Base-by-base conservation (phyloP, 2,113 vertebrate genomes). In the Chamaetylas fuelleborni region DNA sequence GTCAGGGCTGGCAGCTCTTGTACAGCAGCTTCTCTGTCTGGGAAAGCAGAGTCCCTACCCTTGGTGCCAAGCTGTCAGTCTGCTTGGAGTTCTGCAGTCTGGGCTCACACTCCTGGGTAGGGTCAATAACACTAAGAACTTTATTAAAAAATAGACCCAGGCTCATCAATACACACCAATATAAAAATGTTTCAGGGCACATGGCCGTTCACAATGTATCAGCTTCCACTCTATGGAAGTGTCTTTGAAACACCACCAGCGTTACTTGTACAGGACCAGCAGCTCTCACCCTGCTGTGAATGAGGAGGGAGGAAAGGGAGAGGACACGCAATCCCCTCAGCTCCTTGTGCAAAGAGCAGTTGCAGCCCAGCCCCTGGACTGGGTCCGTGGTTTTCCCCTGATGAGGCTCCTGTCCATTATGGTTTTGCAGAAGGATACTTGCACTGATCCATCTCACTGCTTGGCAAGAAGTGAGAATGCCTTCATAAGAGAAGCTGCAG, bases 171-270 rank as follows among this genome's bases (percentile, higher is more conserved):
- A 54, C 38, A 34, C 26, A 69, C 9, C n/a, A 50, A 9, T 15
- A 81, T 9, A 42, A 78, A 76, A 20, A 6, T 47, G 23, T 57
- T 85, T 57, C 1, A 2, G 57, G 48, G 36, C 28, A 48, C 9
- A 3, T 5, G 43, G 47, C 24, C 8, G 14, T 84, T 74, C 62
- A 45, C 38, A 76, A 48, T 9, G 5, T 7, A 19, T 43, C 56
- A n/a, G 16, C 36, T n/a, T 56, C 60, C 47, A 40, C 3, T 61
- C 17, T 6, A 5, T 48, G 31, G 54, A 50, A 60, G 31, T 12
- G 23, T 14, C 76, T 15, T 4, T 0, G 0, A 19, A 48, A 78
- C 36, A 61, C 25, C 53, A 9, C 6, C 0, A 0, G 4, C 8
- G 34, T 33, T 64, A 12, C 31, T 69, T 6, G 34, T 18, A 26